Evolutionary conservation across 1,140 invertebrate species (phyloP).

Genomic region (Halictus rubicundus): DNA sequence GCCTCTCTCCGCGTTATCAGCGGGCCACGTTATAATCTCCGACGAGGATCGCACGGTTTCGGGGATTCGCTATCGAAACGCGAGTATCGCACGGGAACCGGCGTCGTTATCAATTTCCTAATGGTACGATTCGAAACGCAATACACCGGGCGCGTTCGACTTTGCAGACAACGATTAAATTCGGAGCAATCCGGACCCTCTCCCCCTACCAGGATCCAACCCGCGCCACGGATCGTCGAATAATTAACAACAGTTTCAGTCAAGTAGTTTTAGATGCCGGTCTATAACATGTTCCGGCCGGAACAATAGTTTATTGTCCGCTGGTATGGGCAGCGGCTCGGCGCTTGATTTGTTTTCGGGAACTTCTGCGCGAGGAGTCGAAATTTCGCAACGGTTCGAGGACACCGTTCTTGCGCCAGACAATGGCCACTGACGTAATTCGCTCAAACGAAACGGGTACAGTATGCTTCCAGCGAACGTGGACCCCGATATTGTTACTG

Average conservation of each 20-base stretch:
- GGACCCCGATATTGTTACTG: too few species aligned
- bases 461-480: too few species aligned
- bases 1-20: neutral
- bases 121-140: neutral
- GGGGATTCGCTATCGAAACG: too few species aligned
- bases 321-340: neutral
- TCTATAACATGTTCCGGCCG: neutral
- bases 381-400: neutral
- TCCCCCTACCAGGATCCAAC: too few species aligned
- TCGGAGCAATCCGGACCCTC: neutral
- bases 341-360: neutral
- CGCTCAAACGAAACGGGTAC: too few species aligned
- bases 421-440: too few species aligned
- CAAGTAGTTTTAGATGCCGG: slow-evolving; percentile 17
- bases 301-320: slow-evolving; percentile 20
- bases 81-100: neutral
- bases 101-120: slow-evolving; percentile 14
- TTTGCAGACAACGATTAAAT: slow-evolving; percentile 10
- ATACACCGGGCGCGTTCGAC: neutral
- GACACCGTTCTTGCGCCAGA: too few species aligned
- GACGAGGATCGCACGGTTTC: neutral
- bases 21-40: neutral
- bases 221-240: neutral
- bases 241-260: slow-evolving; percentile 26
- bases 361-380: neutral